Evolutionary conservation across 2,888 invertebrate genomes (phyloP).

Genomic region (Zele albiditarsus): DNA sequence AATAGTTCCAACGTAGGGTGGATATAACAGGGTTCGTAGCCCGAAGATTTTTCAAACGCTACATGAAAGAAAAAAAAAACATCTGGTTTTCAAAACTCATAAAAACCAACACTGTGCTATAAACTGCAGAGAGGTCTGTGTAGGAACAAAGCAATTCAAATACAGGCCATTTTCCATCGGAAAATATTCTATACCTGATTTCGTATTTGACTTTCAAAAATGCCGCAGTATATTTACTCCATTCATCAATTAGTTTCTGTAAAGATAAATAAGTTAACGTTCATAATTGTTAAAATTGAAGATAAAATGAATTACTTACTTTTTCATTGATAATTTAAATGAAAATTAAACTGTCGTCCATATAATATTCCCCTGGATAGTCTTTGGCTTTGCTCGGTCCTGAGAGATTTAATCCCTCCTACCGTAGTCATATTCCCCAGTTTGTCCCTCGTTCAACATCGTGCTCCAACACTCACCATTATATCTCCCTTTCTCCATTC

Average conservation of each 20-base stretch:
- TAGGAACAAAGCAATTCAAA: background rate
- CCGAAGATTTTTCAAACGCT: background rate
- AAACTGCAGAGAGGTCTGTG: background rate
- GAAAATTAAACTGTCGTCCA: background rate
- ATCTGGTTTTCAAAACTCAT: slow-evolving; percentile 22
- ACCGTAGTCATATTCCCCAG: slow-evolving; percentile 48
- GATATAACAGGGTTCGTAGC: background rate
- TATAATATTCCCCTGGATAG: slow-evolving; percentile 13
- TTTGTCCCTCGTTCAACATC: slow-evolving; percentile 43
- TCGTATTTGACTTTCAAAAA: background rate
- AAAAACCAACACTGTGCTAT: background rate
- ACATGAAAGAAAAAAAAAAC: slow-evolving; percentile 2
- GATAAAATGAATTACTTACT: no score
- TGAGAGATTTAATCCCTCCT: slow-evolving; percentile 58
- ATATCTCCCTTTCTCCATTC: slow-evolving; percentile 10
- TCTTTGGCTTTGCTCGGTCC: slow-evolving; percentile 43
- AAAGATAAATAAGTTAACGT: no score
- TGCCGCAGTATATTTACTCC: no score
- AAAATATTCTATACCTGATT: background rate
- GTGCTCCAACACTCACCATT: slow-evolving; percentile 20
- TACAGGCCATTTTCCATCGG: background rate
- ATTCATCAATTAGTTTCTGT: no score
- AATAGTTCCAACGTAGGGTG: background rate
- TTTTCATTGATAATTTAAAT: background rate
- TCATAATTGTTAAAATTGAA: no score